Evolutionary conservation across 2,888 invertebrate genomes (phyloP), one percentile per base, ranked within the genome.

Genomic region (Diachrysia chrysitis): DNA sequence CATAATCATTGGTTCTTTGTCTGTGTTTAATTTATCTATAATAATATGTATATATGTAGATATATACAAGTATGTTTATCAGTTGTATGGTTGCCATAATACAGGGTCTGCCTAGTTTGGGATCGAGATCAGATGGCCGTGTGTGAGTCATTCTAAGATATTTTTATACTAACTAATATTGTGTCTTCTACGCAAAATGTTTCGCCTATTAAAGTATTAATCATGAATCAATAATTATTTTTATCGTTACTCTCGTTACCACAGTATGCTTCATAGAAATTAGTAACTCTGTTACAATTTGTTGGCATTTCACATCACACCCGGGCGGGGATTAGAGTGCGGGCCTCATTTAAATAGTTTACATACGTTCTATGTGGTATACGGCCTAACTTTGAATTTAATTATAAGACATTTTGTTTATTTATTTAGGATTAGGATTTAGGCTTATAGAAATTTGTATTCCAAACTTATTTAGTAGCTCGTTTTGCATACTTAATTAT

Each of bases 301-400:
- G 66, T 35, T 77, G 58, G 59, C 54, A 63, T 67, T 63, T 59
- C 66, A 66, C 73, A 65, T 67, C 66, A 68, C 59, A 58, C 71
- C 62, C 72, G 58, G 65, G 60, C 69, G 54, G 70, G 77, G 77
- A 82, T 84, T 78, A 80, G 21, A 19, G 73, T 74, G 65, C 66
- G 69, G 76, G 71, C 71, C 82, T 83, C 72, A 86, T 86, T 86
- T 81, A 78, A 83, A 85, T 85, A 83, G 82, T 83, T 81, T 74
- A 60, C n/a, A 21, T 61, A 19, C 23, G 21, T 35, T 14, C 0
- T 57, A 60, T 65, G 67, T 73, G 73, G 69, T 79, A 75, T 73
- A 70, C 68, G 76, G 58, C 57, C 66, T 60, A 58, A 59, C 68
- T 82, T 76, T 71, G 74, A 83, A 84, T 83, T 82, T 79, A 81